Evolutionary conservation across 2,888 invertebrate genomes (phyloP), one percentile per base, ranked within the genome.

Genomic region (Penaeus monodon): DNA sequence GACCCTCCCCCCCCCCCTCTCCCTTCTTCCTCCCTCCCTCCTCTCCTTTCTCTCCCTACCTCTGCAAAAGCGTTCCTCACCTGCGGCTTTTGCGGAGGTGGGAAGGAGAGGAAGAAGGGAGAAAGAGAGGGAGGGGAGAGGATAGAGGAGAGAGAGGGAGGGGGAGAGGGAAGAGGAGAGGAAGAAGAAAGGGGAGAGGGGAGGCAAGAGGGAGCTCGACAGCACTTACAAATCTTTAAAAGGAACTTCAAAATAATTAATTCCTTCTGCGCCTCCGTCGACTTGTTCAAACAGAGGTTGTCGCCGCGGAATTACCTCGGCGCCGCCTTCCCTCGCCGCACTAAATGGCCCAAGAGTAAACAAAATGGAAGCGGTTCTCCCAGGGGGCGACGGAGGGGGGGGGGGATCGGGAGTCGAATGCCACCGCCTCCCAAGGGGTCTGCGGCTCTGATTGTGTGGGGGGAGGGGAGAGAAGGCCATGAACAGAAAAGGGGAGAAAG

Each of bases 321-420:
- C 49, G 49, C 49, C 49, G 49, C 49, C 49, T 49, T 49, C 49
- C 14, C 49, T 49, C 49, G 49, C 49, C 49, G 49, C 49, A 49
- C 73, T 73, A 73, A 73, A 73, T 73, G 73, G 73, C 73, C 38
- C 73, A 73, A 73, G 73, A 73, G 73, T 73, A 73, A 73, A 73
- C 73, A 73, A 27, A 73, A 27, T 7, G 73, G 27, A 38, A 73
- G 68, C 38, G 20, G 8, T 20, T 29, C 38, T 38, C 29, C 73
- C 73, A 8, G 29, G 38, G 73, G 38, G 22, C 73, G 7, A 24
- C 73, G 33, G 33, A 3, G 33, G 1, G 3, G 33, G 73, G 29
- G 74, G 74, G 49, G 22, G 38, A 12, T 49, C 49, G 38, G 44
- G 44, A 38, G 38, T 74, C 74, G 38, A 74, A 74, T 74, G 74